Evolutionary conservation across 2,888 invertebrate species (phyloP).

Genomic region (Monochamus alternatus): DNA sequence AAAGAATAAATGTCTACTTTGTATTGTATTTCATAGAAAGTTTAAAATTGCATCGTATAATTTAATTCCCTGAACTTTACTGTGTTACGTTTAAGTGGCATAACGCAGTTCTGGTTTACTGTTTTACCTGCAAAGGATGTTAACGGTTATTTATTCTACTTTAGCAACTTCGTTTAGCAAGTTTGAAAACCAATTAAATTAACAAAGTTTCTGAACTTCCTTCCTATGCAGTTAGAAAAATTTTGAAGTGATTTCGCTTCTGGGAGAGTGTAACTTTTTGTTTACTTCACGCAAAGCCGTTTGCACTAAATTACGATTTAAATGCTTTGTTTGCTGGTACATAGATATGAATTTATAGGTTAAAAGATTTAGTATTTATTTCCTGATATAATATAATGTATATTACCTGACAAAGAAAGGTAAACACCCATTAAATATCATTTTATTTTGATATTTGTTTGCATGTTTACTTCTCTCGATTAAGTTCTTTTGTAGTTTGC

Average conservation of each 20-base stretch:
- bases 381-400: too few relatives aligned
- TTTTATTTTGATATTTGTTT: too few relatives aligned
- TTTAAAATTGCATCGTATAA: background rate
- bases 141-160: conserved; percentile 18
- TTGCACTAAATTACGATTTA: background rate
- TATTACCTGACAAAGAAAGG: too few relatives aligned
- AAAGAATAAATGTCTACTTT: background rate
- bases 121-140: conserved; percentile 15
- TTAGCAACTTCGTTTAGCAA: conserved; percentile 18
- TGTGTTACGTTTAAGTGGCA: background rate
- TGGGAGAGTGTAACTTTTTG: background rate
- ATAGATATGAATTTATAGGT: background rate
- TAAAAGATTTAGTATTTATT: too few relatives aligned
- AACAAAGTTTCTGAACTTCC: conserved; percentile 11
- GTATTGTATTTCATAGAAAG: background rate
- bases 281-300: background rate
- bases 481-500: too few relatives aligned
- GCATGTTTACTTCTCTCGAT: too few relatives aligned
- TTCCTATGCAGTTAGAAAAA: background rate
- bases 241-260: background rate
- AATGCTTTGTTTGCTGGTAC: background rate
- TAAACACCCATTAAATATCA: too few relatives aligned
- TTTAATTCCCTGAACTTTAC: background rate
- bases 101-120: conserved; percentile 20
- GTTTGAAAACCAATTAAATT: conserved; percentile 21